Percentiles rank a stretch among this genome's conserved stretches.
Conservation (phyloP, 1,140 invertebrate genomes). For the Chrysopa pallens region DNA sequence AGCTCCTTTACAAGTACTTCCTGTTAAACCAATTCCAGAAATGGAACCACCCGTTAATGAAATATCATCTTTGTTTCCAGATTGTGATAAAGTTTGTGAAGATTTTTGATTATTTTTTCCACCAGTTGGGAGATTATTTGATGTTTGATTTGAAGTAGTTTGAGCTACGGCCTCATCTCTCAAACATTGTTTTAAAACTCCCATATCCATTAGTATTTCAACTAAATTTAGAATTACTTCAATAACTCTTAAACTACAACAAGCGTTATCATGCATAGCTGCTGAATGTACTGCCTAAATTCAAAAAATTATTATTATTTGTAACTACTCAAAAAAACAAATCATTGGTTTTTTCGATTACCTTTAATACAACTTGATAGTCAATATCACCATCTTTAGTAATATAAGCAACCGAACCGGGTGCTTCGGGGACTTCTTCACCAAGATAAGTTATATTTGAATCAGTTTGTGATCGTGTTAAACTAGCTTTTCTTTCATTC, state of each 20-base stretch:
- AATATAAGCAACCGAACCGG: constrained; percentile 82
- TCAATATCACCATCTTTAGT: constrained; percentile 89
- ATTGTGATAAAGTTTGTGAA: too few relatives aligned
- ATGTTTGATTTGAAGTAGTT: neutral
- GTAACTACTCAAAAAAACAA: neutral
- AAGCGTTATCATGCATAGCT: constrained; percentile 51
- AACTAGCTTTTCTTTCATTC: constrained; percentile 43
- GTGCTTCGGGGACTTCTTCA: constrained; percentile 64
- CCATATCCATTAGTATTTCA: constrained; percentile 76
- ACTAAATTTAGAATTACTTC: constrained; percentile 80
- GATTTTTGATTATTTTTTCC: too few relatives aligned
- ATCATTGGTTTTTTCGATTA: constrained; percentile 16
- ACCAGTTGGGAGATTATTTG: too few relatives aligned
- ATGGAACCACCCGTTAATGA: too few relatives aligned
- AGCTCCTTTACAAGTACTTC: constrained; percentile 36
- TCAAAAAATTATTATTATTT: constrained; percentile 1
- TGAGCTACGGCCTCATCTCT: constrained; percentile 23
- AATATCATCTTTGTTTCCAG: too few relatives aligned
- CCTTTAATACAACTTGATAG: constrained; percentile 76
- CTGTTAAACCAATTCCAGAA: constrained; percentile 12
- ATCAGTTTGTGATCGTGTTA: constrained; percentile 81
- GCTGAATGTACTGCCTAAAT: constrained; percentile 68
- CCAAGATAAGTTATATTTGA: constrained; percentile 79
- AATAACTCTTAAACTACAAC: constrained; percentile 69
- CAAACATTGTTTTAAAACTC: constrained; percentile 45